Conservation (phyloP, 2,113 vertebrate genomes). For the Petromus typicus region DNA sequence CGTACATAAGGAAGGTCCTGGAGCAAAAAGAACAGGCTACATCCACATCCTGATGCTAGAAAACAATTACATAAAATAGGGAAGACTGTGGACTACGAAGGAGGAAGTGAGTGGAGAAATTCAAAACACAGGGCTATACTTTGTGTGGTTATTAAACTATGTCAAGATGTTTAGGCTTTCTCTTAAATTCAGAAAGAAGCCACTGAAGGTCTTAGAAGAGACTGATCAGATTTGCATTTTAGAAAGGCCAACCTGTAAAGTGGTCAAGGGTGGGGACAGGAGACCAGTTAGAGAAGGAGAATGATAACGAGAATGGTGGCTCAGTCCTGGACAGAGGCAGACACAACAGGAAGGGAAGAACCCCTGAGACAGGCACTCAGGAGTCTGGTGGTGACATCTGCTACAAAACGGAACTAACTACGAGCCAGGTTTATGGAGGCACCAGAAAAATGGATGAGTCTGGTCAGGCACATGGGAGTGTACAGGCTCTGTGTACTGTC, state of each 20-base stretch:
- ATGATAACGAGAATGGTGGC: background rate
- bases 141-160: background rate
- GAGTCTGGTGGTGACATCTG: background rate
- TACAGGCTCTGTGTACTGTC: background rate
- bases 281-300: background rate
- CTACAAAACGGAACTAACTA: too few relatives aligned
- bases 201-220: background rate
- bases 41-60: background rate
- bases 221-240: background rate
- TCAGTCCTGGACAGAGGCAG: background rate
- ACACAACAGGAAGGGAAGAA: background rate
- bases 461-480: background rate
- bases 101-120: background rate
- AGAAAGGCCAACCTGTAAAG: background rate
- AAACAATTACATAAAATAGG: background rate
- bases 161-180: constrained; percentile 10
- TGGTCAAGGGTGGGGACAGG: background rate
- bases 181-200: constrained; percentile 25
- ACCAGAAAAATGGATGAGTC: background rate
- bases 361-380: background rate
- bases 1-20: background rate
- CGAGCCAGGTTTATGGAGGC: background rate
- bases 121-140: background rate
- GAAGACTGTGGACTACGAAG: background rate
- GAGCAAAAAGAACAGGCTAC: background rate